These are phyloP conservation scores for Polydrusus cervinus DNA, from an alignment of 2,888 invertebrate genomes.

Conservation along the genomic window DNA sequence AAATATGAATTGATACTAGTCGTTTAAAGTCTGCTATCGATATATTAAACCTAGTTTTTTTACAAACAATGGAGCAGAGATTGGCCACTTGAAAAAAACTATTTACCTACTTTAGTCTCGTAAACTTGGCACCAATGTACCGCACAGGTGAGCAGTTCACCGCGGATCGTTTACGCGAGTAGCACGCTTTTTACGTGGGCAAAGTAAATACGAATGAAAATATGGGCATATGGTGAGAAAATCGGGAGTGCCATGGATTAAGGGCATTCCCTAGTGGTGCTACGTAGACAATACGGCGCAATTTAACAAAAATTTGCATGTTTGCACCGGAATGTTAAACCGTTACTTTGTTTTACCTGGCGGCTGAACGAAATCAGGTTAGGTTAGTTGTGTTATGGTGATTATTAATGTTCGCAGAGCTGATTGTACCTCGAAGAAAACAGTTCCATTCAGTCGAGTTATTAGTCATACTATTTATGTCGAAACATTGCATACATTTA, in stretches of 20 bases:
- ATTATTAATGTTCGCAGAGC: constrained; percentile 33
- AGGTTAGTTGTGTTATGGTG: constrained; percentile 43
- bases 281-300: constrained; percentile 14
- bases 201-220: constrained; percentile 48
- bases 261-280: constrained; percentile 41
- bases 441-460: constrained; percentile 26
- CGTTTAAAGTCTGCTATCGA: too few relatives aligned
- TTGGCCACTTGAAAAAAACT: constrained; percentile 1
- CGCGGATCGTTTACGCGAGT: constrained; percentile 47
- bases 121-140: constrained; percentile 38
- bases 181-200: constrained; percentile 53
- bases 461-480: constrained; percentile 20
- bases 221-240: constrained; percentile 53
- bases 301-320: constrained; percentile 21
- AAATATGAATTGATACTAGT: too few relatives aligned
- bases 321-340: constrained; percentile 26
- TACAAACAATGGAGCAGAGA: constrained; percentile 7
- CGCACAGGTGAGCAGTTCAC: constrained; percentile 52
- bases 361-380: constrained; percentile 47
- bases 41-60: not conserved
- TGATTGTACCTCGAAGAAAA: constrained; percentile 24
- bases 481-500: too few relatives aligned
- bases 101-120: constrained; percentile 18
- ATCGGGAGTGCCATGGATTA: constrained; percentile 38
- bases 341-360: constrained; percentile 41